Evolutionary conservation across 2,113 vertebrate genomes (phyloP).

Genomic region (Salminus brasiliensis): DNA sequence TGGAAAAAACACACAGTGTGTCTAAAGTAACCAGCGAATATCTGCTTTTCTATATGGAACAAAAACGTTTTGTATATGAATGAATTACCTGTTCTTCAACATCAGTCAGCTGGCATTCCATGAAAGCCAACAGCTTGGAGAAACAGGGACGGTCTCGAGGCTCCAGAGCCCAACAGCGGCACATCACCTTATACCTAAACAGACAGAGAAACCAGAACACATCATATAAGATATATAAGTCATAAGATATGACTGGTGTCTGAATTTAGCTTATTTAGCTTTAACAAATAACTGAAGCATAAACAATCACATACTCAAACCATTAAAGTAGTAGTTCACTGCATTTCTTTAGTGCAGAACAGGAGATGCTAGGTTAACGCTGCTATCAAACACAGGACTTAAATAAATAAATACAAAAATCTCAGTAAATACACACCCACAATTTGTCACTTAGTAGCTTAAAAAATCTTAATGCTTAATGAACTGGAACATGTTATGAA

Average conservation of each 20-base stretch:
- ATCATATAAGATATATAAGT: neutral
- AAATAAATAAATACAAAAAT: no score
- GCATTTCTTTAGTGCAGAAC: no score
- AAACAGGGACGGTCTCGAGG: conserved; percentile 83
- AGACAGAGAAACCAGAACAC: neutral
- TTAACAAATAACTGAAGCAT: no score
- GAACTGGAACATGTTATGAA: no score
- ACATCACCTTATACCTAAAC: conserved; percentile 83
- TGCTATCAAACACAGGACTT: no score
- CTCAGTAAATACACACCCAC: no score
- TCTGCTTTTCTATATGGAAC: neutral
- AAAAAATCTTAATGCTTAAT: no score
- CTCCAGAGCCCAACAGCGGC: conserved; percentile 88
- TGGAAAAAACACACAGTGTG: conserved; percentile 40
- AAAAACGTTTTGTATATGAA: neutral
- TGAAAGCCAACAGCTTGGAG: conserved; percentile 81
- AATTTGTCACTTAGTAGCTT: no score
- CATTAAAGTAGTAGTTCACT: no score
- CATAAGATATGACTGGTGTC: neutral
- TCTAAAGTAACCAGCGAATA: neutral
- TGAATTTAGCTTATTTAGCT: no score
- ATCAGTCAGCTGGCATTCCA: conserved; percentile 82
- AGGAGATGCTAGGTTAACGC: no score
- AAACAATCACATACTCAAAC: no score
- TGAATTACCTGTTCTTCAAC: conserved; percentile 82